Conservation (phyloP, 64 coral and sea anemone genomes). For the Porites lutea region DNA sequence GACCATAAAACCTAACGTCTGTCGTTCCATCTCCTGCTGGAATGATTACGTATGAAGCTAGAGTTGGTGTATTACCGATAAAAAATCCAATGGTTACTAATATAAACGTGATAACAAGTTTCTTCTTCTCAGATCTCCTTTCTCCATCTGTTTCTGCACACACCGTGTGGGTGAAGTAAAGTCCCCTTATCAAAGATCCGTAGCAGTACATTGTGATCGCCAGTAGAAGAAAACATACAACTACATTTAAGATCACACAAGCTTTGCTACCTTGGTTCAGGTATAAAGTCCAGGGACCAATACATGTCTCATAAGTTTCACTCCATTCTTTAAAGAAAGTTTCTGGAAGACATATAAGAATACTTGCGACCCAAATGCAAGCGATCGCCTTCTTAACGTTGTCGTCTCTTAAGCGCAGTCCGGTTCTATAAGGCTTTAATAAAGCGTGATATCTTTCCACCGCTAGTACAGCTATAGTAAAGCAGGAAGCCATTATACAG, state of each 20-base stretch:
- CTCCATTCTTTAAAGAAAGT: neutral
- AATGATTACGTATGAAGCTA: no score
- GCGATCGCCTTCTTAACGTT: neutral
- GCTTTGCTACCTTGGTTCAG: neutral
- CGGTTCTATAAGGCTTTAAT: neutral
- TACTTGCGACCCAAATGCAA: neutral
- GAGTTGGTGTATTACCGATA: no score
- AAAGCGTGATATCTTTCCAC: no score
- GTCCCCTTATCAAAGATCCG: conserved; percentile 35
- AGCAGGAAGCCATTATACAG: neutral
- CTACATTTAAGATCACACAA: neutral
- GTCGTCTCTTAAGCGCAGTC: neutral
- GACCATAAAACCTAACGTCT: no score
- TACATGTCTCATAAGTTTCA: neutral
- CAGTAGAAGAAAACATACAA: neutral
- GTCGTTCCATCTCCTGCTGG: no score
- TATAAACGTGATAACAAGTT: no score
- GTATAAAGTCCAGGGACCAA: neutral
- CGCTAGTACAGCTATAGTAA: no score
- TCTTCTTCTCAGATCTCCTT: no score
- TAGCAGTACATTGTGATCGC: conserved; percentile 18
- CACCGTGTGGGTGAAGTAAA: conserved; percentile 54
- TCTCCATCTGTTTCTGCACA: neutral
- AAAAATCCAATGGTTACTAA: no score
- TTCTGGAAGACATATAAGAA: neutral